Base-by-base conservation (phyloP, 1,140 invertebrate species). In the Laupala kohalensis region DNA sequence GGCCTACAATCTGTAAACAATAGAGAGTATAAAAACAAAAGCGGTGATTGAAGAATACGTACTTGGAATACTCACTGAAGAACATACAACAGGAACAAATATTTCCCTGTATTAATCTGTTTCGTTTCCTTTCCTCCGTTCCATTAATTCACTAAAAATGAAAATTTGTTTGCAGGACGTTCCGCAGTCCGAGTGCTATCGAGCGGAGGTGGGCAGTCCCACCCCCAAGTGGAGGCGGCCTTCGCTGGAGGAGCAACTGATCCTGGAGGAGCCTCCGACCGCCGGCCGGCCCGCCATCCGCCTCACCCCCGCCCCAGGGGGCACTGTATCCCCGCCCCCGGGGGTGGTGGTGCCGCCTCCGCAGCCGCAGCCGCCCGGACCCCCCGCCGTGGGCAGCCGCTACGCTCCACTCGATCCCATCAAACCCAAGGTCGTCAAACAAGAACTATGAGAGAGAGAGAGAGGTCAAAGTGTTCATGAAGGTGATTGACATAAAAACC, bases 351-450 rank as follows among this genome's bases (percentile, higher is more conserved):
- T 28, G 6, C 30, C 29, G 1, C 62, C 25, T 19, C 63, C 68
- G 4, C 19, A n/a, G 24, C 71, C 30, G 19, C 64, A 23, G 64
- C 64, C 26, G 12, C 25, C 72, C 30, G 23, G 27, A 68, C 27
- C 70, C 15, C 62, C 30, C n/a, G 25, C 25, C 37, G 68, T 72
- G 6, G 37, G 30, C 25, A 69, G 72, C 28, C 68, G 69, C 25
- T 73, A 73, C 63, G 64, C 72, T 12, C 72, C 72, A 1, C 68
- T 73, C 24, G 72, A 73, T 26, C 72, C 72, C 26, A 73, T 73
- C 25, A 73, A 66, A 37, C 68, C 68, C 25, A 23, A 26, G 15
- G 25, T 53, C 29, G 27, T 24, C 29, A 28, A 72, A 28, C 37
- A 63, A 66, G n/a, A n/a, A 19, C 37, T 53, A 19, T 53, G 37